These are phyloP conservation scores for Parotia lawesii DNA, from an alignment of 2,113 vertebrate species.

Conservation along the genomic window DNA sequence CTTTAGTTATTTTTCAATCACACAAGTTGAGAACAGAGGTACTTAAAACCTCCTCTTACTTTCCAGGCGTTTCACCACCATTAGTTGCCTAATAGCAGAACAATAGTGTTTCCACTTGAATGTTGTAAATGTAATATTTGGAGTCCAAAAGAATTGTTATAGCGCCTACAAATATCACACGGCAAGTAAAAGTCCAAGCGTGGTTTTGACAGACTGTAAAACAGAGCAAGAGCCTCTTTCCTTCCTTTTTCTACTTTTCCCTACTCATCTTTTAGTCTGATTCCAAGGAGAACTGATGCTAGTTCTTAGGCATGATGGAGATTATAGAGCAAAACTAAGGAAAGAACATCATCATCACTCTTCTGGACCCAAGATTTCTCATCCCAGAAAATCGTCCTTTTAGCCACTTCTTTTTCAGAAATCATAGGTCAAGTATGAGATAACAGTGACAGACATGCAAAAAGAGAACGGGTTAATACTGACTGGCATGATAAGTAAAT, in stretches of 20 bases:
- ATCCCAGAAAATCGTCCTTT: not conserved
- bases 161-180: not conserved
- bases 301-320: not conserved
- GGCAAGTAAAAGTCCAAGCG: not conserved
- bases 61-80: not conserved
- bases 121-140: not conserved
- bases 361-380: not conserved
- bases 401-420: not conserved
- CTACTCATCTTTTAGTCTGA: not conserved
- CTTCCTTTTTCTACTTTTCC: not conserved
- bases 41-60: not conserved
- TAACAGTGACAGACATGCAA: not conserved
- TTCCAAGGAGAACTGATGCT: not conserved
- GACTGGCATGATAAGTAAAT: not conserved
- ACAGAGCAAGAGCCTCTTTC: not conserved
- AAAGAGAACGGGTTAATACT: not conserved
- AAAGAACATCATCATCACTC: not conserved
- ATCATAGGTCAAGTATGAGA: not conserved
- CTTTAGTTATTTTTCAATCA: not conserved
- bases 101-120: not conserved
- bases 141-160: not conserved
- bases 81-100: not conserved
- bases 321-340: not conserved
- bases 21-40: not conserved
- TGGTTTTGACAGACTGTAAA: not conserved